A percentile compares a stretch with the other conserved stretches of the same genome.
Evolutionary conservation across 2,113 vertebrate genomes (phyloP).

Genomic region (Xenopus laevis): DNA sequence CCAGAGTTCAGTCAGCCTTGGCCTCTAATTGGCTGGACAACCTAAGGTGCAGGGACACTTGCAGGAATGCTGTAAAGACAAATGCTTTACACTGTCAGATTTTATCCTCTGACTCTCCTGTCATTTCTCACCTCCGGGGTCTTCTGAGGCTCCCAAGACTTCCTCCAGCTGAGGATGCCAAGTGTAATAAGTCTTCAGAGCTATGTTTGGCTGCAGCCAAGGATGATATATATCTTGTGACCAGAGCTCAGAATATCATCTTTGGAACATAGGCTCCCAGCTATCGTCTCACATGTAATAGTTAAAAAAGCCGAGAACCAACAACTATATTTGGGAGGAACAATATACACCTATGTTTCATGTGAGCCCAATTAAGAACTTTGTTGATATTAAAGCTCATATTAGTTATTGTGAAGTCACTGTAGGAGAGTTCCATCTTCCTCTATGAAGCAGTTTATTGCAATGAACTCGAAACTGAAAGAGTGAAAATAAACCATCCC

Average conservation of each 20-base stretch:
- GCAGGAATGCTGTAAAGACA: slow-evolving; percentile 27
- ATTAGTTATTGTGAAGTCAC: too few relatives aligned
- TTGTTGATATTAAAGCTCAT: too few relatives aligned
- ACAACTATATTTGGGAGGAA: too few relatives aligned
- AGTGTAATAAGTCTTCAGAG: slow-evolving; percentile 27
- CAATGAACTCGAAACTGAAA: too few relatives aligned
- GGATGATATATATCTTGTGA: slow-evolving; percentile 8
- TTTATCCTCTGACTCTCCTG: slow-evolving; percentile 20
- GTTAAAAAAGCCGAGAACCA: too few relatives aligned
- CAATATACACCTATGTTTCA: too few relatives aligned
- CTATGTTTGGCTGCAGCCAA: neutral
- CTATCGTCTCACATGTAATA: neutral
- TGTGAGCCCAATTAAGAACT: too few relatives aligned
- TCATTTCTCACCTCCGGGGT: slow-evolving; percentile 22
- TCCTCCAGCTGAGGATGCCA: slow-evolving; percentile 26
- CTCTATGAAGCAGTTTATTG: too few relatives aligned
- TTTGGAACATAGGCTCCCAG: slow-evolving; percentile 1
- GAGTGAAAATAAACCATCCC: too few relatives aligned
- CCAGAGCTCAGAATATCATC: neutral
- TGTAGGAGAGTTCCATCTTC: too few relatives aligned
- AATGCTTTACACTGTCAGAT: slow-evolving; percentile 29
- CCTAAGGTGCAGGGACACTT: slow-evolving; percentile 10
- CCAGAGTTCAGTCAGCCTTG: slow-evolving; percentile 25
- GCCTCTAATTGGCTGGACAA: slow-evolving; percentile 30
- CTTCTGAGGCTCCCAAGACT: slow-evolving; percentile 15